A percentile compares a stretch with the other conserved stretches of the same genome.
phyloP scores from a whole-genome alignment of 2,797 vertebrate species.

The Eleutherodactylus coqui region DNA sequence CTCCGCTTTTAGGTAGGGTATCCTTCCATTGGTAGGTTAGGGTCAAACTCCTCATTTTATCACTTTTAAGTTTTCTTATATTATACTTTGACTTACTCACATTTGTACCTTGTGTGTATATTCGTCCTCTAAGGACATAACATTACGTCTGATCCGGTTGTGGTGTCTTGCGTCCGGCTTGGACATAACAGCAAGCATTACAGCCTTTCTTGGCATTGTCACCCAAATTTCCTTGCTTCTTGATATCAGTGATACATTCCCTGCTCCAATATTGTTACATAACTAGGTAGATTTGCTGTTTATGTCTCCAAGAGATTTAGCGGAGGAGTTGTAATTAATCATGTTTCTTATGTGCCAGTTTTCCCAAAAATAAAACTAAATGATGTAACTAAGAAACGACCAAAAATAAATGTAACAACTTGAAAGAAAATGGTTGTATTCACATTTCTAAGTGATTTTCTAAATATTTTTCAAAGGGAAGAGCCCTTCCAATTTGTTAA shows the following conservation, averaged over 20 bases:
- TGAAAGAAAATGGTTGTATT: not conserved
- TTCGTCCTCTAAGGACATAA: no score
- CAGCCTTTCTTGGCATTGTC: not conserved
- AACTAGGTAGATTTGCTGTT: not conserved
- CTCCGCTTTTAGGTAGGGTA: no score
- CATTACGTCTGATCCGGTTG: no score
- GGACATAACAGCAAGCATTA: no score
- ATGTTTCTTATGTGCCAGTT: not conserved
- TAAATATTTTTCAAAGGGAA: not conserved
- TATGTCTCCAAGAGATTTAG: not conserved
- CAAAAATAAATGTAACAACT: not conserved
- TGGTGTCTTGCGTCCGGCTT: no score
- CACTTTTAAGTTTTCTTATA: no score
- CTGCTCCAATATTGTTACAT: not conserved
- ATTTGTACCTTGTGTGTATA: no score
- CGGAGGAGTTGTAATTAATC: not conserved
- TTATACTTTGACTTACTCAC: no score
- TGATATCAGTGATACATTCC: not conserved
- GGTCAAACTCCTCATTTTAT: no score
- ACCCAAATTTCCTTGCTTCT: not conserved
- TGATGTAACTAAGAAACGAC: not conserved
- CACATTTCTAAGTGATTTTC: not conserved
- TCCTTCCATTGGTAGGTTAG: no score
- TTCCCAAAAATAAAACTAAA: constrained; percentile 1
- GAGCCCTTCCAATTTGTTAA: not conserved